Percentiles rank a stretch among this genome's conserved stretches.
These are phyloP conservation scores for Pelagia noctiluca DNA, from an alignment of 30 jellyfish, hydroid and myxozoan genomes.

Conservation along the genomic window DNA sequence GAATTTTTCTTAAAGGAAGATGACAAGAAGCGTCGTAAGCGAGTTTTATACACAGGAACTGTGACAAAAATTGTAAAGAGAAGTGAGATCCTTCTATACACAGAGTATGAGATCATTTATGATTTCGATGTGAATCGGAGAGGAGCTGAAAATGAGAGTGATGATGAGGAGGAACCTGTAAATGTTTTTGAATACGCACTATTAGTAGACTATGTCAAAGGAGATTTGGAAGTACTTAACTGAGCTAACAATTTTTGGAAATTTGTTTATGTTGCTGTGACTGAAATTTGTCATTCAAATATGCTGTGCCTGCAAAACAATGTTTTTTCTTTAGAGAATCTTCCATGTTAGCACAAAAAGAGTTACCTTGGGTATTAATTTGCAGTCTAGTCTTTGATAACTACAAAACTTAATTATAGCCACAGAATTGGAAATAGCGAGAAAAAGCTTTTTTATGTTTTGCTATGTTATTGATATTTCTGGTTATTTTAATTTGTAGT, in stretches of 20 bases:
- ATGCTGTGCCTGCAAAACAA: too few relatives aligned
- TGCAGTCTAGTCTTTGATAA: too few relatives aligned
- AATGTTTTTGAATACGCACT: constrained; percentile 15
- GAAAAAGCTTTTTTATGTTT: too few relatives aligned
- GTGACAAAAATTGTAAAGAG: background rate
- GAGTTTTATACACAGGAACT: constrained; percentile 24
- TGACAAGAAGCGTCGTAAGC: constrained; percentile 7
- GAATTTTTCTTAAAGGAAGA: background rate
- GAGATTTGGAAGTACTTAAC: constrained; percentile 3
- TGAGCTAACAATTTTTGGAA: background rate
- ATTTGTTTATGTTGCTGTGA: too few relatives aligned
- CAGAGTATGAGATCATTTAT: background rate
- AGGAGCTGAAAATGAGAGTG: background rate
- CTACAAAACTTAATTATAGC: too few relatives aligned
- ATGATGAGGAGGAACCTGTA: background rate
- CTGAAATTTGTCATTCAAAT: too few relatives aligned
- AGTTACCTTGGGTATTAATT: too few relatives aligned
- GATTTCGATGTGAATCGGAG: background rate
- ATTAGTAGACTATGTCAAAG: constrained; percentile 14
- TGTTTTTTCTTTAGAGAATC: too few relatives aligned
- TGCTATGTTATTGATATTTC: too few relatives aligned
- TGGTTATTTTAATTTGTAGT: too few relatives aligned
- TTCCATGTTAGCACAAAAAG: too few relatives aligned
- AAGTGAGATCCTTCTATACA: background rate
- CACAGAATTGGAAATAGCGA: too few relatives aligned